phyloP scores from a whole-genome alignment of 2,888 invertebrate genomes.

The Phymatocera aterrima region DNA sequence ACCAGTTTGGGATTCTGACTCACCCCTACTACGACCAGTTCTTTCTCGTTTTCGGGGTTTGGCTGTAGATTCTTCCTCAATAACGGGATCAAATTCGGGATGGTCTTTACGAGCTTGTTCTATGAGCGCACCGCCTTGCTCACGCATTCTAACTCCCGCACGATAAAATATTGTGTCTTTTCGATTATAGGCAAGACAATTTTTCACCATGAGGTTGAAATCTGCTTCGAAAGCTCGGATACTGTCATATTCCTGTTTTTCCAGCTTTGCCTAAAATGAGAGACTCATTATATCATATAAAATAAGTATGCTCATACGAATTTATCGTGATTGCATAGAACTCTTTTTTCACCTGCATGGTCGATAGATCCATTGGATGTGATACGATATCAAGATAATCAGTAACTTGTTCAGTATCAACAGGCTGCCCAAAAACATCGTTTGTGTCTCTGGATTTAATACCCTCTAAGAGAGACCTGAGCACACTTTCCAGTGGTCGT shows the following conservation, averaged over 20 bases:
- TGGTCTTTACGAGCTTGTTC: constrained; percentile 86
- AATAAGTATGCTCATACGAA: neutral
- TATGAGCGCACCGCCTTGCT: constrained; percentile 89
- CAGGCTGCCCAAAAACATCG: constrained; percentile 95
- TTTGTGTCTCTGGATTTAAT: constrained; percentile 88
- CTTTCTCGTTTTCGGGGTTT: constrained; percentile 69
- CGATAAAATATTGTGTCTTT: constrained; percentile 96
- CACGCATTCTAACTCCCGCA: constrained; percentile 92
- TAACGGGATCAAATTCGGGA: constrained; percentile 66
- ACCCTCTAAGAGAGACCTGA: constrained; percentile 86
- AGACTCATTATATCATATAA: neutral
- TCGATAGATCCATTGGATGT: constrained; percentile 92
- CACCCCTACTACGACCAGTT: constrained; percentile 64
- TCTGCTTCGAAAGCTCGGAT: constrained; percentile 91
- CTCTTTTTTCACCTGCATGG: constrained; percentile 82
- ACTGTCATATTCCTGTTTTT: constrained; percentile 81
- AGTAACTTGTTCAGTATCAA: constrained; percentile 91
- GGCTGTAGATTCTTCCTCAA: constrained; percentile 31
- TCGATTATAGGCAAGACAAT: constrained; percentile 96
- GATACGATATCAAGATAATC: constrained; percentile 92
- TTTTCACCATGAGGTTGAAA: constrained; percentile 96
- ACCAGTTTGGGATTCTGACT: constrained; percentile 63
- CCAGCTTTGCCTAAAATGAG: constrained; percentile 78
- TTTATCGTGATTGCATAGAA: neutral
- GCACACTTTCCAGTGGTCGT: constrained; percentile 87